These are phyloP conservation scores for Hypotaenidia philippensis DNA, from an alignment of 2,797 vertebrate genomes.

Conservation along the genomic window DNA sequence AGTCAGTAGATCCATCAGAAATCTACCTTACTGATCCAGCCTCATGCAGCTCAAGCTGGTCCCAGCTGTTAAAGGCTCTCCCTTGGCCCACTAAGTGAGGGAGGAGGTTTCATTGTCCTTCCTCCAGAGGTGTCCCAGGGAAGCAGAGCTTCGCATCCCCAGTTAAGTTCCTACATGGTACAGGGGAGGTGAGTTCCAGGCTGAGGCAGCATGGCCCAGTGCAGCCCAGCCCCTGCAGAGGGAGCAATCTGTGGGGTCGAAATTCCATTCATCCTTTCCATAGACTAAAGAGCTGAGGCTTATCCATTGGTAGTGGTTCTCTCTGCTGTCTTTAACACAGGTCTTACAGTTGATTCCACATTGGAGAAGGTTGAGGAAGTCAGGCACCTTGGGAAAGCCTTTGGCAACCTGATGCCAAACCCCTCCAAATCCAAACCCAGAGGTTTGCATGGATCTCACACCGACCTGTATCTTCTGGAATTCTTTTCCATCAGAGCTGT, in stretches of 20 bases:
- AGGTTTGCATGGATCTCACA: not conserved
- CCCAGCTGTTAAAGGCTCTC: not conserved
- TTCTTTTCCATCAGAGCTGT: not conserved
- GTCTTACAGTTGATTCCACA: not conserved
- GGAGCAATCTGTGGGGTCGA: not conserved
- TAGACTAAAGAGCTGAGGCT: not conserved
- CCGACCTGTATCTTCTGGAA: rapidly evolving
- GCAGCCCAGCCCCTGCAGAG: not conserved
- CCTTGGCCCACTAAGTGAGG: not conserved
- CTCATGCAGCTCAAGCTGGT: not conserved
- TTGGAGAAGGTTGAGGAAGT: not conserved
- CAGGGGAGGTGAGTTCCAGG: not conserved
- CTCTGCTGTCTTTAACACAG: not conserved
- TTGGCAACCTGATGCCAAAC: not conserved
- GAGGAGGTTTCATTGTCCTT: not conserved
- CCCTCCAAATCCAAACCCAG: not conserved
- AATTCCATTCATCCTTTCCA: not conserved
- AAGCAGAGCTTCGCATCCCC: not conserved
- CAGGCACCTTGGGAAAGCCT: not conserved
- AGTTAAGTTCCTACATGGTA: not conserved
- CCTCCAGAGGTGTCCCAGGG: not conserved
- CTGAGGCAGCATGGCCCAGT: not conserved
- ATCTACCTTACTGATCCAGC: not conserved
- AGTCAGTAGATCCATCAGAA: not conserved
- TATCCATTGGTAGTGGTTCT: not conserved